Base-by-base conservation (phyloP, 1,140 invertebrate species). In the Leptinotarsa lineolata region DNA sequence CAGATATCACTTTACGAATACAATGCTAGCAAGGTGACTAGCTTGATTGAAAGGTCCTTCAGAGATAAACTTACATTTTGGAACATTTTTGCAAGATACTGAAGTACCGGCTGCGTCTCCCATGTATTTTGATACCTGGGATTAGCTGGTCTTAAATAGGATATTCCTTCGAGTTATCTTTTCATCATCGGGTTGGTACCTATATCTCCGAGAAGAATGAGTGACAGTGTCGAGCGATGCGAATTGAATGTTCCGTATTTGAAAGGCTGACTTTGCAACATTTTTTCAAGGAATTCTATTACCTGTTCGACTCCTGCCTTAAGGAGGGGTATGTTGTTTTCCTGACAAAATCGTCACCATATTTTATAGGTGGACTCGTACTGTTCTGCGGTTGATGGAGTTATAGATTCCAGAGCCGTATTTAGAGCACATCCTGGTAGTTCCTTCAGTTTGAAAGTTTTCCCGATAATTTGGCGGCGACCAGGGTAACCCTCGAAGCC, bases 131-230 rank as follows among this genome's bases (percentile, higher is more conserved):
- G 54, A 64, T 83, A 83, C 44, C 75, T 75, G 2, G 78, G 78
- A 20, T 69, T 70, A 2, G 21, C 13, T 4, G 80, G 80, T 46
- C 76, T 74, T 16, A 77, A 21, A 20, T 30, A 59, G 44, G 71
- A 77, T 4, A 79, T 73, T n/a, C 79, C 82, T 72, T 79, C 81
- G 63, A 82, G 74, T 70, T 81, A 72, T 70, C 70, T n/a, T 22
- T 67, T 71, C 2, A 81, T 59, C n/a, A 45, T 30, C 12, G 71
- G 67, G 15, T 77, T 22, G 5, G 59, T 24, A 15, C 70, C 60
- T 22, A 72, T 8, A 22, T 76, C 48, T 70, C 16, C 48, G 20
- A 70, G 12, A 58, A 60, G 39, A 1, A 73, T 73, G n/a, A 68
- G 44, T 0, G 72, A 73, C 3, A 73, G 18, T 1, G 72, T 65